These are phyloP conservation scores for Aricia agestis DNA, from an alignment of 1,140 invertebrate genomes.

Conservation along the genomic window DNA sequence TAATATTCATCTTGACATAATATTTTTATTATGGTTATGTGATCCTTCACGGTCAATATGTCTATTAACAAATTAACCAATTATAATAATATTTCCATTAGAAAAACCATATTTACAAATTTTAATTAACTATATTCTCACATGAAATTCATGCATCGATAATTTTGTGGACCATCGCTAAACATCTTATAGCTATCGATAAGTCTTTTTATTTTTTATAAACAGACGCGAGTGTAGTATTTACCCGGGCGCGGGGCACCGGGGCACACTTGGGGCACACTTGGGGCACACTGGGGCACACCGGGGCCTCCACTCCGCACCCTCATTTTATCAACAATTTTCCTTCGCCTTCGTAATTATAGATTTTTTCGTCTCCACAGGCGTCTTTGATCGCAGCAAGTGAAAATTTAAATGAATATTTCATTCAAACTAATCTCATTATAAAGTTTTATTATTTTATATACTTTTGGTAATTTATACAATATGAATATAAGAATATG, in stretches of 20 bases:
- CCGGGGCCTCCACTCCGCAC: conserved; percentile 42
- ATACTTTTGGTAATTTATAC: background rate
- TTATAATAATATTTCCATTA: no score
- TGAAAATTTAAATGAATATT: conserved; percentile 39
- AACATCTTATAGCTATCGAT: conserved; percentile 2
- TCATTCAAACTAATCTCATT: conserved; percentile 11
- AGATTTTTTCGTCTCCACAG: conserved; percentile 62
- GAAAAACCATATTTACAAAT: no score
- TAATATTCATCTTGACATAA: no score
- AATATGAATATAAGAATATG: no score
- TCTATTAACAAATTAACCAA: no score
- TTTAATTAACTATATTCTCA: no score
- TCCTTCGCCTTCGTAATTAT: conserved; percentile 70
- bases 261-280: conserved; percentile 22
- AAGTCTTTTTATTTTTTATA: conserved; percentile 5
- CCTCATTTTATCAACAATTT: conserved; percentile 71
- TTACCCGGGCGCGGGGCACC: background rate
- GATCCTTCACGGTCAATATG: no score
- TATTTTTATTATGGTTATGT: no score
- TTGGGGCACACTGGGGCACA: background rate
- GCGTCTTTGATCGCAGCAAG: conserved; percentile 37
- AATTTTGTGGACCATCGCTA: background rate
- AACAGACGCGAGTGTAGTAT: conserved; percentile 11
- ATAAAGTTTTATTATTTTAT: conserved; percentile 10
- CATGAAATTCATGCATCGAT: background rate